Base-by-base conservation (phyloP, 92 coral and sea anemone species). In the Pocillopora meandrina region DNA sequence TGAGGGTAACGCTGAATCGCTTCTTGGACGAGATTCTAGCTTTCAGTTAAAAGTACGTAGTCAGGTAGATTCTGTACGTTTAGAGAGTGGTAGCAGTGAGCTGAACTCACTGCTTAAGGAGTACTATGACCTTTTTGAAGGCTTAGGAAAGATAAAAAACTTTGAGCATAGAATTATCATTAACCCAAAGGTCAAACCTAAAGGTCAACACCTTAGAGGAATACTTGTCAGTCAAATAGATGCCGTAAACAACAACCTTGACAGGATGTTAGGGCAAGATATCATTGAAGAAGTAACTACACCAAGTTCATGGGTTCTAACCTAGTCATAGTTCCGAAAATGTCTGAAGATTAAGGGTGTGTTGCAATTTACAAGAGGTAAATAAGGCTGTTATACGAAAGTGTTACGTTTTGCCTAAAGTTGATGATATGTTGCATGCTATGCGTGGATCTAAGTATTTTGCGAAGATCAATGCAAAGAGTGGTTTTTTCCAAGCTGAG, bases 241-340 rank as follows among this genome's bases (percentile, higher is more conserved):
- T 52, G 82, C 68, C 52, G 83, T 89, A 26, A 80, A 64, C 71
- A 56, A 65, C 17, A 86, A 89, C 34, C 74, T 89, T 57, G 89
- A 85, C 34, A 89, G 71, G 61, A 88, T 88, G 85, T 63, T 89
- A 12, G 88, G 83, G 56, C 57, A 68, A 2, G 88, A 83, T 21
- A 52, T 88, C 55, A 84, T 89, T 68, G 85, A 84, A 72, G 85
- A 84, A 74, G 88, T 62, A n/a, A 59, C 85, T 8, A 80, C 59
- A 52, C 70, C 85, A 13, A 74, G 89, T 61, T 86, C 92, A 7
- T 84, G 89, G 89, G 92, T 85, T 89, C 89, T 3, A 89, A 85
- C 64, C 20, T 80, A 63, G 86, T 85, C 1, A 78, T 84, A 3
- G 89, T 84, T 8, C 85, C 86, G 9, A 84, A 84, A 33, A 73